Evolutionary conservation across 2,797 vertebrate genomes (phyloP).

Genomic region (Danio tinwini): DNA sequence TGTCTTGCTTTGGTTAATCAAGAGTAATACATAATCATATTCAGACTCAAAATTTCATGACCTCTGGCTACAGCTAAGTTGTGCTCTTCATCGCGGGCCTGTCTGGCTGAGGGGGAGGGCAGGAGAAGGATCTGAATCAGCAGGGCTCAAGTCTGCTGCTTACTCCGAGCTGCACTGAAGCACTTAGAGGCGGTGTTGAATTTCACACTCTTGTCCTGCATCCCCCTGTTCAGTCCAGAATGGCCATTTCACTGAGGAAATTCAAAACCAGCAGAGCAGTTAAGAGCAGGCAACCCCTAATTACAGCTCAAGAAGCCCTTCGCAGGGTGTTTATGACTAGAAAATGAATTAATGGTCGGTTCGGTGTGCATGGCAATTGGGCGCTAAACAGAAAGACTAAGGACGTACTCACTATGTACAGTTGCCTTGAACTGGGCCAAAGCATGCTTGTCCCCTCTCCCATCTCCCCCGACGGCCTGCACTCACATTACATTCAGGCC

Average conservation of each 20-base stretch:
- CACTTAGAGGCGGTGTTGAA: conserved; percentile 54
- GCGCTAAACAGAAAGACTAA: neutral
- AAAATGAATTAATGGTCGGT: conserved; percentile 60
- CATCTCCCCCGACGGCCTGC: no score
- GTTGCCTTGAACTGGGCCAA: no score
- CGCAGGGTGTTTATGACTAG: conserved; percentile 59
- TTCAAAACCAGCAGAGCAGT: conserved; percentile 59
- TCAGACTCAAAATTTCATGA: neutral
- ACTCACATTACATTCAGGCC: no score
- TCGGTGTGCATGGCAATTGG: conserved; percentile 38
- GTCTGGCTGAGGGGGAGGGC: conserved; percentile 2
- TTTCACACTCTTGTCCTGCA: conserved; percentile 61
- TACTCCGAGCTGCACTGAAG: conserved; percentile 3
- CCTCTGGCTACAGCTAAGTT: neutral
- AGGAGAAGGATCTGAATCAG: conserved; percentile 32
- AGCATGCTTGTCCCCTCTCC: no score
- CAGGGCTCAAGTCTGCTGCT: conserved; percentile 25
- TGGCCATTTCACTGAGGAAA: conserved; percentile 65
- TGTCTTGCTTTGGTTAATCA: neutral
- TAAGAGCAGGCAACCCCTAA: conserved; percentile 59
- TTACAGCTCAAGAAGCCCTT: conserved; percentile 66
- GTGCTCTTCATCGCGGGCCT: neutral
- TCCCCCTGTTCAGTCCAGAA: conserved; percentile 49
- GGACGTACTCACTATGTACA: no score
- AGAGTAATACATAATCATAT: neutral